Base-by-base conservation (phyloP, 1,140 invertebrate genomes). In the Drosophila suzukii region DNA sequence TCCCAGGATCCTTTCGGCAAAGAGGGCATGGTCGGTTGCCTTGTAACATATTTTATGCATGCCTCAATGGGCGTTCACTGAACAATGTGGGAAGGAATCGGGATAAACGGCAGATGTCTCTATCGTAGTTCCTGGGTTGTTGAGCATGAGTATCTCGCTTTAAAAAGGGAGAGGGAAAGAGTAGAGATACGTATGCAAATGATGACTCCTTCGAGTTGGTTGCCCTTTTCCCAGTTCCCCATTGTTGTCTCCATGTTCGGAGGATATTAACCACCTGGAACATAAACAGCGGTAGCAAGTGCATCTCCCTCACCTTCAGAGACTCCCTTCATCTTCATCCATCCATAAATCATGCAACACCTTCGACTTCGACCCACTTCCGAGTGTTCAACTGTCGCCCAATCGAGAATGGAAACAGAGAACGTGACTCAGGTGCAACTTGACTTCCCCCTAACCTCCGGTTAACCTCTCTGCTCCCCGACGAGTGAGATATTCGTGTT, bases 41-140 rank as follows among this genome's bases (percentile, higher is more conserved):
- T 66, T 74, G 75, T 78, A 82, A 66, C 74, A 82, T 82, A 82
- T 78, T 79, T 78, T 82, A 82, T 82, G 59, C 68, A 75, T 70
- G 63, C 74, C 70, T 78, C 75, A 66, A 46, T 78, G 78, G 54
- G 62, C 67, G 58, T 58, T 57, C 74, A 68, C 32, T 81, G 61
- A 81, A 55, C 78, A 76, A 74, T 75, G 32, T 75, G 51, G 54
- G 34, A 15, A 39, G 11, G 10, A 44, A 24, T 59, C 30, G 30
- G 38, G 66, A 15, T 11, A 39, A 17, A 51, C 36, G 56, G 58
- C 51, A 68, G 65, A 76, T 77, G 75, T 77, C 73, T 76, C 63
- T 60, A 77, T 68, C 73, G 56, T 24, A 41, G 59, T 59, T 53
- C 72, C 27, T 17, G 49, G 41, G 50, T 62, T 68, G 57, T 65